Evolutionary conservation across 2,888 invertebrate genomes (phyloP), one percentile per base, ranked within the genome.

Genomic region (Epistrophe eligans): DNA sequence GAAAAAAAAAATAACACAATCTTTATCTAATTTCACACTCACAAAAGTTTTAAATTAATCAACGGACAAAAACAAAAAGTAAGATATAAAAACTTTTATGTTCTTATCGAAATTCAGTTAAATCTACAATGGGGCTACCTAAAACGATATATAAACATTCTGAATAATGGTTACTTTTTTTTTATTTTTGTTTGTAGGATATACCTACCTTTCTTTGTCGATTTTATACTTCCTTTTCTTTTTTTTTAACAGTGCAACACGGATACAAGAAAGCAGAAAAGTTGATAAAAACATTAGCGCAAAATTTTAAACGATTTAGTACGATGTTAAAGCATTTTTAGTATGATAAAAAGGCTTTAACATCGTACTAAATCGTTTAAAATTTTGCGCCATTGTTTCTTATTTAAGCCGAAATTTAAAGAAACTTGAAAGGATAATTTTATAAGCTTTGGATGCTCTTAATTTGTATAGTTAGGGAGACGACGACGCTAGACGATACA

Each of bases 181-280:
- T 48, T 4, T 17, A 2, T 4, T 40, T 48, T 17, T 17, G 8
- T 28, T 28, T 8, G 15, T 8, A 15, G 55, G 28, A 10, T 64
- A 45, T 64, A 64, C 45, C 45, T 64, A 64, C 43, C 45, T 64
- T 32, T 45, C 64, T 64, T 43, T 6, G 6, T 45, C 9, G 10
- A 24, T 43, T 43, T 43, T 43, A 4, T 28, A 1, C 9, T 64
- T 35, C 35, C 8, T 35, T 35, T 35, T 32, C 32, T 64, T 17
- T 10, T 45, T 43, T 62, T 45, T 19, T 24, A 15, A 55, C 55
- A 55, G 55, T 55, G 1, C 15, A 55, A 7, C 0, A 15, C 28
- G 55, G 55, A 55, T 55, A 55, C 15, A 28, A 28, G 55, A 55
- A 15, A 28, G 0, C 9, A 5, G 13, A 11, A 52, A 24, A 24